Evolutionary conservation across 2,888 invertebrate species (phyloP).

Genomic region (Hirtodrosophila duncani): DNA sequence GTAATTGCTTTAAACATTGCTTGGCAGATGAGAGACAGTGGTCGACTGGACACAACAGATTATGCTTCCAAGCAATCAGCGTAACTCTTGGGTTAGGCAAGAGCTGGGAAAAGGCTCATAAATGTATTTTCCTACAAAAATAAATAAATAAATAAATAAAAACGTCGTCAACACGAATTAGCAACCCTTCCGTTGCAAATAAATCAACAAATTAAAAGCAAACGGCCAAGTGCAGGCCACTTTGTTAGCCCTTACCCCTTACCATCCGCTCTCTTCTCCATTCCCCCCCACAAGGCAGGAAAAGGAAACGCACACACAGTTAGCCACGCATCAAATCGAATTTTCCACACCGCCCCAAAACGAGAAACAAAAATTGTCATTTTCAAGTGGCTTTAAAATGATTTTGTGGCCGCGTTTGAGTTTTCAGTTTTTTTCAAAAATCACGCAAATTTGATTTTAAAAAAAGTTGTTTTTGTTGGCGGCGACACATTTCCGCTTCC

Average conservation of each 20-base stretch:
- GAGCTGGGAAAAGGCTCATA: too few species aligned
- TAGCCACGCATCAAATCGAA: constrained; percentile 48
- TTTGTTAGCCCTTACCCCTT: not conserved
- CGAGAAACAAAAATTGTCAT: constrained; percentile 14
- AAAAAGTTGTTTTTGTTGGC: constrained; percentile 34
- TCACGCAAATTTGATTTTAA: constrained; percentile 42
- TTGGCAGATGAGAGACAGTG: too few species aligned
- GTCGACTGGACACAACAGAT: too few species aligned
- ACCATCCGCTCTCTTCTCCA: not conserved
- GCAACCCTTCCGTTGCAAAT: constrained; percentile 75
- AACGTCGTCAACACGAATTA: constrained; percentile 49
- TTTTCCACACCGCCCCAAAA: constrained; percentile 2
- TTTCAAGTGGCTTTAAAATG: constrained; percentile 67
- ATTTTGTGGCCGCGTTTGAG: constrained; percentile 40
- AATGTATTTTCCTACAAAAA: not conserved
- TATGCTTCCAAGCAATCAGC: too few species aligned
- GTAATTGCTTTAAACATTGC: not conserved
- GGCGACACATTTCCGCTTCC: constrained; percentile 72
- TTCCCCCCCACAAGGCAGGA: constrained; percentile 28
- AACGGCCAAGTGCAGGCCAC: constrained; percentile 45
- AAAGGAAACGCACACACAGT: constrained; percentile 69
- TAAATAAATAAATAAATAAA: constrained; percentile 41
- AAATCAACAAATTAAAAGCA: constrained; percentile 71
- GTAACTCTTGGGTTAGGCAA: constrained; percentile 13
- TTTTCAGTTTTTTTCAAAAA: not conserved